phyloP scores from a whole-genome alignment of 2,888 invertebrate genomes.

The Crematogaster levior region DNA sequence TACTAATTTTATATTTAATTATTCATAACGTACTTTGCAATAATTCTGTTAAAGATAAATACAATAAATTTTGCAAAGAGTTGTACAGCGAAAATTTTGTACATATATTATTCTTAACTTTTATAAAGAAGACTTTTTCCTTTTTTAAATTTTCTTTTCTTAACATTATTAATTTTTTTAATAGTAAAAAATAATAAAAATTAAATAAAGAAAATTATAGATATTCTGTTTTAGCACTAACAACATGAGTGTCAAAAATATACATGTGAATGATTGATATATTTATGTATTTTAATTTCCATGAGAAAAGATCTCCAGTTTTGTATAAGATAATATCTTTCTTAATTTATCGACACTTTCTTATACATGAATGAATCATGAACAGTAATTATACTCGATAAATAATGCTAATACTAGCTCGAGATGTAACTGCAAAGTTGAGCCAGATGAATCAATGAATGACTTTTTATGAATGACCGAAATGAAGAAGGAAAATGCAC shows the following conservation, averaged over 20 bases:
- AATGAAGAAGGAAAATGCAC: slow-evolving; percentile 74
- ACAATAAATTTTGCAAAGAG: background rate
- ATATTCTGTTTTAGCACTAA: background rate
- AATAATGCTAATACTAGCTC: background rate
- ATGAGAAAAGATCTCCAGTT: background rate
- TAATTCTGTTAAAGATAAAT: background rate
- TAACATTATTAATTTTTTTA: background rate
- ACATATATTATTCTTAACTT: background rate
- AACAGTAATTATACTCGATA: background rate
- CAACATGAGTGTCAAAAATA: background rate
- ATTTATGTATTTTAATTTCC: background rate
- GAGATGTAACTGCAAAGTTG: slow-evolving; percentile 8
- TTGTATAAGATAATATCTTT: background rate
- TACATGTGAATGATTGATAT: background rate
- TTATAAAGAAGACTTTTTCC: background rate
- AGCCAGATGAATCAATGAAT: slow-evolving; percentile 62
- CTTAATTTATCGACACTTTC: background rate
- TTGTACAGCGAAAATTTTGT: background rate
- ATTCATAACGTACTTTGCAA: background rate
- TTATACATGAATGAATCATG: background rate
- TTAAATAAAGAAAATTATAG: background rate
- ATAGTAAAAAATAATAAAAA: background rate
- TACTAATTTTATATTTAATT: background rate
- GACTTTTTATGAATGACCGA: slow-evolving; percentile 80
- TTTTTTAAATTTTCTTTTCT: background rate